Evolutionary conservation across 2,113 vertebrate species (phyloP).

Genomic region (Egretta garzetta): DNA sequence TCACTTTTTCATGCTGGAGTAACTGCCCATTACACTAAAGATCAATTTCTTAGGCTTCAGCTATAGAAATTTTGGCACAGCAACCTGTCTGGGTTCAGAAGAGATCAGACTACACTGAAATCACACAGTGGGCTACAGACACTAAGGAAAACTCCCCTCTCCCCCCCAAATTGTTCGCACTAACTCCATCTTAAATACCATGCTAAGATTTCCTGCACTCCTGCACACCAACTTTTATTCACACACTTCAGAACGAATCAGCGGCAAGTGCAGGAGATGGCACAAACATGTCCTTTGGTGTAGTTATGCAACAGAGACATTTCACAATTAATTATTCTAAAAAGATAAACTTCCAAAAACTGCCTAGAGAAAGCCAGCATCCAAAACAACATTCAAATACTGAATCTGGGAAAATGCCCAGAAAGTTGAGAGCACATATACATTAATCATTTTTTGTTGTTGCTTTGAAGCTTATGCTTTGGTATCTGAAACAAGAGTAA

Average conservation of each 20-base stretch:
- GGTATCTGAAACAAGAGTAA: background rate
- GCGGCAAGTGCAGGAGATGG: background rate
- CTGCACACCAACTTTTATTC: background rate
- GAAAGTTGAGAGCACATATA: background rate
- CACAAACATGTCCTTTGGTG: background rate
- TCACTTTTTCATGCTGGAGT: background rate
- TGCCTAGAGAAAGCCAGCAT: background rate
- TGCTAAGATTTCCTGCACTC: background rate
- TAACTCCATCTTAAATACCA: background rate
- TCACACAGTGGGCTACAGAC: fast-evolving
- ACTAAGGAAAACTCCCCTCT: background rate
- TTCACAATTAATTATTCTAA: conserved; percentile 50
- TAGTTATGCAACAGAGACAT: conserved; percentile 13
- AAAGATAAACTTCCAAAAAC: background rate
- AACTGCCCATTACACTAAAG: background rate
- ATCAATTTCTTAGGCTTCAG: background rate
- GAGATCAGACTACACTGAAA: background rate
- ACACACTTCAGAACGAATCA: background rate
- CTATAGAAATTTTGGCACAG: background rate
- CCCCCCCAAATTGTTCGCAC: fast-evolving
- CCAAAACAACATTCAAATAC: background rate
- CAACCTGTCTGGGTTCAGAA: background rate
- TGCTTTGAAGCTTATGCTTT: background rate
- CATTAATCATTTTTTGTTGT: background rate
- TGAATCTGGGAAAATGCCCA: background rate